A percentile compares a stretch with the other conserved stretches of the same genome.
Evolutionary conservation across 2,113 vertebrate species (phyloP).

Genomic region (Choloepus hoffmanni): DNA sequence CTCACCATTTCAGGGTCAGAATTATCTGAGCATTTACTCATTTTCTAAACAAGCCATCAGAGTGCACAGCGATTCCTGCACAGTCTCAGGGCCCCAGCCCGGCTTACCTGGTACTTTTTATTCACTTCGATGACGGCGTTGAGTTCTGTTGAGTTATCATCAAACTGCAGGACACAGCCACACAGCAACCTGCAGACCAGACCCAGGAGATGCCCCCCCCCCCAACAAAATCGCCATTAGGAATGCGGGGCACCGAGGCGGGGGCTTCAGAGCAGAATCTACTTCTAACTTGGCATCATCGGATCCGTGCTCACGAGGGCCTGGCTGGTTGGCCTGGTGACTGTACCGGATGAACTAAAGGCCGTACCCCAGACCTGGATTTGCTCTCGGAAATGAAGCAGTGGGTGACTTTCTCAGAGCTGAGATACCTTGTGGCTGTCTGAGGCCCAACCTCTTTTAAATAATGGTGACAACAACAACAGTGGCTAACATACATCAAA

Average conservation of each 20-base stretch:
- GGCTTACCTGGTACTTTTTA: conserved; percentile 87
- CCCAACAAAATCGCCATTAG: background rate
- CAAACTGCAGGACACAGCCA: conserved; percentile 82
- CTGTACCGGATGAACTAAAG: background rate
- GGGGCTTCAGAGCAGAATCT: background rate
- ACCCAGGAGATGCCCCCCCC: background rate
- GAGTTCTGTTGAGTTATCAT: conserved; percentile 75
- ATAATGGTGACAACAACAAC: background rate
- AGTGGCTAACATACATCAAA: background rate
- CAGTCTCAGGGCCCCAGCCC: background rate
- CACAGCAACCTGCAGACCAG: conserved; percentile 74
- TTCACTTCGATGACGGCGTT: conserved; percentile 79
- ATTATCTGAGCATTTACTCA: background rate
- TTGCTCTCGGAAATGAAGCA: background rate
- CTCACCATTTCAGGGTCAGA: background rate
- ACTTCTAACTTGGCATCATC: background rate
- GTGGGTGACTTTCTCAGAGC: background rate
- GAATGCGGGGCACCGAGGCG: background rate
- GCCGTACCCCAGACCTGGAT: background rate
- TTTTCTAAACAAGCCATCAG: background rate
- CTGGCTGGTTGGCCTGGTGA: background rate
- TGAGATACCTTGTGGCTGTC: background rate
- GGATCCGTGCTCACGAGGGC: background rate
- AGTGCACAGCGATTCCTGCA: background rate
- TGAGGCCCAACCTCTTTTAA: background rate